A percentile compares a stretch with the other conserved stretches of the same genome.
Conservation (phyloP, 2,797 vertebrate genomes). For the Aeoliscus strigatus region DNA sequence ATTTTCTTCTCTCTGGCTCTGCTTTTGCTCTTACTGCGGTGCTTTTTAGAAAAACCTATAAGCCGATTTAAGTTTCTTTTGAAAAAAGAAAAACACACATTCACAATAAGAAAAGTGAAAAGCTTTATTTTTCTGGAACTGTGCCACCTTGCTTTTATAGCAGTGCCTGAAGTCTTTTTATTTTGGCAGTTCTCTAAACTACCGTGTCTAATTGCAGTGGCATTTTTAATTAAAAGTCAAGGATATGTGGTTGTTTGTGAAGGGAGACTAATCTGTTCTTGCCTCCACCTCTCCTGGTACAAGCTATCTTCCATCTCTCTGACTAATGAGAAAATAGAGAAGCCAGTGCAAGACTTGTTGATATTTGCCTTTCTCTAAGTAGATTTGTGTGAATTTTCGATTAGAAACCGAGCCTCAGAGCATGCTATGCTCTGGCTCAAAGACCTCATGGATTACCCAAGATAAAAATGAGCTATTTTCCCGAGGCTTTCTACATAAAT, state of each 20-base stretch:
- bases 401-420: slow-evolving; percentile 60
- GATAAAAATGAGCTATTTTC: slow-evolving; percentile 61
- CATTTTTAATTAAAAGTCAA: slow-evolving; percentile 85
- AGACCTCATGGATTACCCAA: slow-evolving; percentile 63
- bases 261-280: slow-evolving; percentile 76
- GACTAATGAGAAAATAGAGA: slow-evolving; percentile 77
- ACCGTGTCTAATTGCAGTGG: slow-evolving; percentile 81
- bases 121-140: slow-evolving; percentile 75
- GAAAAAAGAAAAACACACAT: slow-evolving; percentile 48
- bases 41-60: slow-evolving; percentile 70
- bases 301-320: slow-evolving; percentile 77
- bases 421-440: slow-evolving; percentile 36
- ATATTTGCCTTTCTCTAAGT: slow-evolving; percentile 73
- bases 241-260: slow-evolving; percentile 81
- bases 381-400: slow-evolving; percentile 68
- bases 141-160: slow-evolving; percentile 73
- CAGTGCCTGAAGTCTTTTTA: slow-evolving; percentile 72
- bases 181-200: slow-evolving; percentile 74
- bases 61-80: slow-evolving; percentile 76
- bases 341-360: slow-evolving; percentile 73
- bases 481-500: slow-evolving; percentile 23
- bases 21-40: slow-evolving; percentile 59
- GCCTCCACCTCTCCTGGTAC: slow-evolving; percentile 63
- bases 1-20: slow-evolving; percentile 56
- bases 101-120: slow-evolving; percentile 69